Percentiles rank a stretch among this genome's conserved stretches.
phyloP scores from a whole-genome alignment of 2,113 vertebrate species.

The Hylia prasina region DNA sequence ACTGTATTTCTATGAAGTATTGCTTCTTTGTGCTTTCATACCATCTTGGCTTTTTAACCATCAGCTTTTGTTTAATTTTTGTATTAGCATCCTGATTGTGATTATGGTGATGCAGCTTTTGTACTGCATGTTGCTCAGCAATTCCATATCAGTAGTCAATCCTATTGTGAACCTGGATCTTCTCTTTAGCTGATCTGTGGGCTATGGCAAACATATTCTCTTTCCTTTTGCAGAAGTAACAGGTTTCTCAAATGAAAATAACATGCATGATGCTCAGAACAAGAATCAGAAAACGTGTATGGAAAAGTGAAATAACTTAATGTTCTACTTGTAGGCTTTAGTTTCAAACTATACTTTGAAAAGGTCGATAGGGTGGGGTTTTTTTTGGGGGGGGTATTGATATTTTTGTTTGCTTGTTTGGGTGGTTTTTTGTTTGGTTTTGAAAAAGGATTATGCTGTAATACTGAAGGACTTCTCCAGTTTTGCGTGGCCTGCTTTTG shows the following conservation, averaged over 20 bases:
- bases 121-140: constrained; percentile 57
- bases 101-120: background rate
- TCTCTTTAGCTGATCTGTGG: background rate
- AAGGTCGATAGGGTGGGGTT: background rate
- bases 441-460: background rate
- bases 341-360: background rate
- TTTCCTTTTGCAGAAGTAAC: background rate
- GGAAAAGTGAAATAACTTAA: background rate
- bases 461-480: background rate
- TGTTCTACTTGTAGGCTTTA: background rate
- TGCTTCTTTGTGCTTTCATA: constrained; percentile 10
- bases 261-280: background rate
- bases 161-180: background rate
- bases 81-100: background rate
- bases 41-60: background rate
- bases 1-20: constrained; percentile 50
- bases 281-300: background rate
- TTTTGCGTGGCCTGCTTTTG: background rate
- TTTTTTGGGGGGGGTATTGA: too few relatives aligned
- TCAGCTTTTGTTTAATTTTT: constrained; percentile 13
- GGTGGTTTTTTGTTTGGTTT: background rate
- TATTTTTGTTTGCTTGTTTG: background rate
- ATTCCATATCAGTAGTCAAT: background rate
- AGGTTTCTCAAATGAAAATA: background rate
- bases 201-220: background rate